Percentiles rank a stretch among this genome's conserved stretches.
Evolutionary conservation across 1,140 invertebrate genomes (phyloP).

Genomic region (Leptonema lineaticorne): DNA sequence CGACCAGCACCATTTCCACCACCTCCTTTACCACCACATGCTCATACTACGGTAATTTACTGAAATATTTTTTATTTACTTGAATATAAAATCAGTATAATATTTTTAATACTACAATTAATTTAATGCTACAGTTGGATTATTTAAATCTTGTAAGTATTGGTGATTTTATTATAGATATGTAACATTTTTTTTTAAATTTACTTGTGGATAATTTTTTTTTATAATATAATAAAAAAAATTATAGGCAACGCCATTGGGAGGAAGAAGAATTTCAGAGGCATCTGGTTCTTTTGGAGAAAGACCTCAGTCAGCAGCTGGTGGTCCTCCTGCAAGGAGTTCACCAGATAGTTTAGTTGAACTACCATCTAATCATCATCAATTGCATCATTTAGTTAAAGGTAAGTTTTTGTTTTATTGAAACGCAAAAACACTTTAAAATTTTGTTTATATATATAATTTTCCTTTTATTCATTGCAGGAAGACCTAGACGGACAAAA

Average conservation of each 20-base stretch:
- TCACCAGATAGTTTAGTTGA: slow-evolving; percentile 39
- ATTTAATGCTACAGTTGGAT: slow-evolving; percentile 34
- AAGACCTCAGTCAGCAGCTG: slow-evolving; percentile 37
- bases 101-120: not conserved
- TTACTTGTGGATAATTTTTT: not conserved
- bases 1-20: slow-evolving; percentile 33
- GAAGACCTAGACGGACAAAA: slow-evolving; percentile 37
- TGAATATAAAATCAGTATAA: not conserved
- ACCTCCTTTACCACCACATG: slow-evolving; percentile 34
- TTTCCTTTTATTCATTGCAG: slow-evolving; percentile 16
- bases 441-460: not conserved
- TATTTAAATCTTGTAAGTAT: slow-evolving; percentile 41
- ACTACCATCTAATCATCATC: slow-evolving; percentile 37
- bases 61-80: slow-evolving; percentile 14
- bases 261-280: slow-evolving; percentile 35
- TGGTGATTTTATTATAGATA: not conserved
- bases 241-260: slow-evolving; percentile 36
- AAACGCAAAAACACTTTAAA: not conserved
- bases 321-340: slow-evolving; percentile 33
- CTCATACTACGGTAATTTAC: slow-evolving; percentile 32
- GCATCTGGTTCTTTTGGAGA: slow-evolving; percentile 23
- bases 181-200: too few relatives aligned
- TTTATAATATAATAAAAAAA: not conserved
- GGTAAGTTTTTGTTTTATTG: slow-evolving; percentile 21
- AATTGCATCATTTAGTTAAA: slow-evolving; percentile 39